phyloP scores from a whole-genome alignment of 2,113 vertebrate genomes.

The Narcine bancroftii region DNA sequence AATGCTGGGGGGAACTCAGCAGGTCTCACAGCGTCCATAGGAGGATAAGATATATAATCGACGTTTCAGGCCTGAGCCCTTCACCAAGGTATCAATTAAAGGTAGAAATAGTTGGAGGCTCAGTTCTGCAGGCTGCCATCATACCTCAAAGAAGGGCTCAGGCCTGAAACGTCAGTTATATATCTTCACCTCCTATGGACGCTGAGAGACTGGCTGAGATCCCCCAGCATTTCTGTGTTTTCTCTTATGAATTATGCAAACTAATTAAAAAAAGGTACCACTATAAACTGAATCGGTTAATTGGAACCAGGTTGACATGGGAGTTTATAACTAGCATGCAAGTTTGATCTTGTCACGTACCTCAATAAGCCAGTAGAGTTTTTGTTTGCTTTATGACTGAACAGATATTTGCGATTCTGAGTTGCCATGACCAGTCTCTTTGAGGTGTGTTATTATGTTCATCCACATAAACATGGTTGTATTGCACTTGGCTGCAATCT shows the following conservation, averaged over 20 bases:
- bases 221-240: too few species aligned
- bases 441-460: neutral
- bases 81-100: too few species aligned
- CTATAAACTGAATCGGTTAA: neutral
- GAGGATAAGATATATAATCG: too few species aligned
- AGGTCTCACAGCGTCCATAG: too few species aligned
- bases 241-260: neutral
- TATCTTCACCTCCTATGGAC: too few species aligned
- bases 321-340: neutral
- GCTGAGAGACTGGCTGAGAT: too few species aligned
- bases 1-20: too few species aligned
- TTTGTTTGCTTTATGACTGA: slow-evolving; percentile 5
- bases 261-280: neutral
- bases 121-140: too few species aligned
- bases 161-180: too few species aligned
- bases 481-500: neutral
- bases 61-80: too few species aligned
- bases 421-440: neutral
- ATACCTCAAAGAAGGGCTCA: too few species aligned
- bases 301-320: neutral
- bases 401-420: neutral
- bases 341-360: slow-evolving; percentile 21
- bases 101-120: too few species aligned
- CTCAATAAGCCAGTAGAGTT: neutral
- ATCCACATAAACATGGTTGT: neutral